Evolutionary conservation across 2,797 vertebrate genomes (phyloP).

Genomic region (Rhinichthys osculus): DNA sequence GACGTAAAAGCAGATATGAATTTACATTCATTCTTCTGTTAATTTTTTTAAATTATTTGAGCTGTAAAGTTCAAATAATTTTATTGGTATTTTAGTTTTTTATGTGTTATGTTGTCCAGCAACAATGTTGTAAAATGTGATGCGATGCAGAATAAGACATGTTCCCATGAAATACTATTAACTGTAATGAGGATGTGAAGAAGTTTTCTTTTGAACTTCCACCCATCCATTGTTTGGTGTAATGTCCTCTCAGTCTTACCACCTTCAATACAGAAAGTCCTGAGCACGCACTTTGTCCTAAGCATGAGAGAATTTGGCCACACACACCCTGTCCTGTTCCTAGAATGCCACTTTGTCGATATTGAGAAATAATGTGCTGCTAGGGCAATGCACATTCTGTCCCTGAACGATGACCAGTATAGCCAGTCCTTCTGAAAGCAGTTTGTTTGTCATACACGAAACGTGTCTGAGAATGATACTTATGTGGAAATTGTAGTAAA

Average conservation of each 20-base stretch:
- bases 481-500: too few species aligned
- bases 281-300: background rate
- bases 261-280: background rate
- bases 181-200: background rate
- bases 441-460: background rate
- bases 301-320: background rate
- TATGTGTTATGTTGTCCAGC: background rate
- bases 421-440: conserved; percentile 8
- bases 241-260: background rate
- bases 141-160: background rate
- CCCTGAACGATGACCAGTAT: background rate
- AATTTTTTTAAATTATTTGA: background rate
- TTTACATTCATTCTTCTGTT: background rate
- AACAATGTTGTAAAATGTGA: background rate
- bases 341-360: conserved; percentile 27
- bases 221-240: background rate
- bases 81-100: background rate
- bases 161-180: background rate
- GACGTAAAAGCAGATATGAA: background rate
- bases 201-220: background rate
- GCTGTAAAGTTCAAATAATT: background rate
- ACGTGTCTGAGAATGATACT: conserved; percentile 3
- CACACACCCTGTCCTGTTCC: conserved; percentile 22
- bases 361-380: conserved; percentile 34
- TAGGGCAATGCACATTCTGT: conserved; percentile 34